These are phyloP conservation scores for Coranthus polyacanthus DNA, from an alignment of 2,797 vertebrate genomes.

Conservation along the genomic window DNA sequence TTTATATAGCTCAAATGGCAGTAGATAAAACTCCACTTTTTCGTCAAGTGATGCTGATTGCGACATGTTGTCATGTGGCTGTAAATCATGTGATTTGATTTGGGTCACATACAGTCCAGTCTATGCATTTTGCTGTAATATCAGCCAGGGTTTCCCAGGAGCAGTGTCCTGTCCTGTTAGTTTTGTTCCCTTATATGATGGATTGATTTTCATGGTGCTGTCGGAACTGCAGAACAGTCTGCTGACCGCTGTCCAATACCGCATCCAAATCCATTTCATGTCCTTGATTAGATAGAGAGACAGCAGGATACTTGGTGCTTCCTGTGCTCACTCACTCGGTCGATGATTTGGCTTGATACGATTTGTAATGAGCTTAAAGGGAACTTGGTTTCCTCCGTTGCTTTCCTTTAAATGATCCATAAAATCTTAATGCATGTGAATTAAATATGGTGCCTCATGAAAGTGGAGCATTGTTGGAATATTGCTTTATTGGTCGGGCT, in stretches of 20 bases:
- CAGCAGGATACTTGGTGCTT: constrained; percentile 42
- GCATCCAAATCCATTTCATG: constrained; percentile 54
- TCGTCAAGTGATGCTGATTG: background rate
- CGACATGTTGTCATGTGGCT: no score
- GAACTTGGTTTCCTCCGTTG: constrained; percentile 41
- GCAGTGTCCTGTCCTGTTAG: constrained; percentile 17
- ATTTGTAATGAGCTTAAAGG: constrained; percentile 57
- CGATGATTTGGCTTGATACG: constrained; percentile 39
- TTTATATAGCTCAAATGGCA: background rate
- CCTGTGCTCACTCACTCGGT: constrained; percentile 42
- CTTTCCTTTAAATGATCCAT: constrained; percentile 42
- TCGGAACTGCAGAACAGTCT: constrained; percentile 11
- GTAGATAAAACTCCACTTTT: background rate
- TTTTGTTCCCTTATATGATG: constrained; percentile 31
- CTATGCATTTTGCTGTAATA: constrained; percentile 9
- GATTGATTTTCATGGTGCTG: constrained; percentile 38
- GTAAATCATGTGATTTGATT: constrained; percentile 14
- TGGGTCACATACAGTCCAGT: background rate
- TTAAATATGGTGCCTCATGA: constrained; percentile 45
- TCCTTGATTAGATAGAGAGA: constrained; percentile 51
- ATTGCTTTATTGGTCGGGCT: constrained; percentile 22
- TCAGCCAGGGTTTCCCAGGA: constrained; percentile 25
- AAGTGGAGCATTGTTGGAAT: constrained; percentile 2
- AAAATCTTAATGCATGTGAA: constrained; percentile 38
- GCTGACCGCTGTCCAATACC: constrained; percentile 43